Conservation (phyloP, 2,113 vertebrate genomes). For the Datnioides undecimradiatus region DNA sequence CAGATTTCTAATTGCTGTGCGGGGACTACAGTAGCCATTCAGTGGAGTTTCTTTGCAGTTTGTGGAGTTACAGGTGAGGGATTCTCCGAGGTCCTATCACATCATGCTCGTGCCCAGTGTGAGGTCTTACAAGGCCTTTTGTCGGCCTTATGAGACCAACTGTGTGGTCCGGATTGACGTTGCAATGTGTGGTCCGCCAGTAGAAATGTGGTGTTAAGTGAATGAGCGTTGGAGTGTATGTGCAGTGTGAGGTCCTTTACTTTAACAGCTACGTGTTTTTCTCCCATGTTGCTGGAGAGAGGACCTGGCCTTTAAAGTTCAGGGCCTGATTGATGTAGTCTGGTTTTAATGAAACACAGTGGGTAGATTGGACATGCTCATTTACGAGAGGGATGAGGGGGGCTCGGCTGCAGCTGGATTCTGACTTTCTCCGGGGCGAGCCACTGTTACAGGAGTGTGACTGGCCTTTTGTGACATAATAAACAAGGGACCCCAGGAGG, state of each 20-base stretch:
- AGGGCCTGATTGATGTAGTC: conserved; percentile 76
- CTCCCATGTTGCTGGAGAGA: conserved; percentile 62
- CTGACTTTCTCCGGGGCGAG: conserved; percentile 70
- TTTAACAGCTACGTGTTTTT: conserved; percentile 71
- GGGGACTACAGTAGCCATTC: conserved; percentile 53
- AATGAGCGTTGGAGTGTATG: conserved; percentile 44
- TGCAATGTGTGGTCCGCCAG: conserved; percentile 74
- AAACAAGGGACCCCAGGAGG: conserved; percentile 64
- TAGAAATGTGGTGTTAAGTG: conserved; percentile 68
- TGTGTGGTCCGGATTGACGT: conserved; percentile 73
- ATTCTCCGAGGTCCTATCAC: conserved; percentile 59
- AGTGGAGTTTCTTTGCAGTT: conserved; percentile 50
- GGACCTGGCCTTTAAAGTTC: conserved; percentile 82
- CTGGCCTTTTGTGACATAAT: conserved; percentile 77
- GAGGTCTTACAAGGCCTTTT: conserved; percentile 75
- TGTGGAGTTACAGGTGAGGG: conserved; percentile 59
- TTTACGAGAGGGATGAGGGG: conserved; percentile 66
- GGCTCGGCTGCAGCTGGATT: conserved; percentile 69
- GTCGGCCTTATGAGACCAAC: conserved; percentile 68
- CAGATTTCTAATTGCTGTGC: conserved; percentile 50
- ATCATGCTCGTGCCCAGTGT: conserved; percentile 48
- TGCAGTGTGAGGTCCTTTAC: conserved; percentile 76
- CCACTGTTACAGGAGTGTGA: conserved; percentile 62
- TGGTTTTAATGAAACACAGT: conserved; percentile 81
- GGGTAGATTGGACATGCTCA: conserved; percentile 80